These are phyloP conservation scores for Candoia aspera DNA, from an alignment of 2,113 vertebrate species.

Conservation along the genomic window DNA sequence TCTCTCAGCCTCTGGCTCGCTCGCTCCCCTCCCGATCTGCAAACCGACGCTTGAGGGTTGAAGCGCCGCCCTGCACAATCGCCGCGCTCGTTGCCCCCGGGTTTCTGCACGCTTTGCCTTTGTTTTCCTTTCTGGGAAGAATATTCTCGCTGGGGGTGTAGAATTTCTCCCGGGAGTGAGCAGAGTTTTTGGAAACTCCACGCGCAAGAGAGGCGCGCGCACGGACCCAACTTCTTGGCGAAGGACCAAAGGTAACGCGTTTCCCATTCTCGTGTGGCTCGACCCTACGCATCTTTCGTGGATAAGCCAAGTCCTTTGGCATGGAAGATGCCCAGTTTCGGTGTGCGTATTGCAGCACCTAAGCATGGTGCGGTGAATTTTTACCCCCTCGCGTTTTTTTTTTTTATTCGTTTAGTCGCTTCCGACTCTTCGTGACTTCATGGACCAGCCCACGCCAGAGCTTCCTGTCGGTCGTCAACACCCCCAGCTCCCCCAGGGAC, in stretches of 20 bases:
- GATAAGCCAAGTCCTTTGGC: not conserved
- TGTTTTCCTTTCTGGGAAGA: not conserved
- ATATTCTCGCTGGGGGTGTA: not conserved
- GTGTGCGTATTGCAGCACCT: not conserved
- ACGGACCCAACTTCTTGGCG: not conserved
- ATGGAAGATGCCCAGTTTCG: not conserved
- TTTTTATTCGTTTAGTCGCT: too few species aligned
- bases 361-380: not conserved
- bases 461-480: too few species aligned
- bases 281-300: not conserved
- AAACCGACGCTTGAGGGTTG: not conserved
- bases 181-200: not conserved
- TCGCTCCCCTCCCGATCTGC: not conserved
- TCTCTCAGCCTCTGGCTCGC: not conserved
- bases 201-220: not conserved
- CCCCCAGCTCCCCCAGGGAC: too few species aligned
- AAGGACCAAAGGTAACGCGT: not conserved
- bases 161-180: too few species aligned
- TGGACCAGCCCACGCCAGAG: too few species aligned
- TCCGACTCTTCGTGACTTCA: too few species aligned
- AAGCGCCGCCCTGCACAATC: not conserved
- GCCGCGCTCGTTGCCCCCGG: too few species aligned
- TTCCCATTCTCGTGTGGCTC: not conserved
- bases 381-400: not conserved
- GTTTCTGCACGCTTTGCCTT: not conserved